phyloP scores from a whole-genome alignment of 2,113 vertebrate species.

The Dolichallabes microphthalmus region DNA sequence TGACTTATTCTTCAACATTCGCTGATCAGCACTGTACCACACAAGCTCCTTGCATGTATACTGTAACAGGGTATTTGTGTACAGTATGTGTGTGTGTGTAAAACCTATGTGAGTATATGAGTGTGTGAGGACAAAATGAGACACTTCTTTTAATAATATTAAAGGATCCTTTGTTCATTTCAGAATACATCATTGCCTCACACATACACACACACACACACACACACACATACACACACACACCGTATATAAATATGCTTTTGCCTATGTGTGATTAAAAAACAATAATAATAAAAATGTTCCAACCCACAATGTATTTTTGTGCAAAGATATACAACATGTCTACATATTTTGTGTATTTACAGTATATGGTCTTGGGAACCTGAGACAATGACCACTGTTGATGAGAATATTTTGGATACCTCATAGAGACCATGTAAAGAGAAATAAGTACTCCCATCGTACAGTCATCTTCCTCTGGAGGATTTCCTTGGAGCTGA shows the following conservation, averaged over 20 bases:
- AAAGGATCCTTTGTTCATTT: too few species aligned
- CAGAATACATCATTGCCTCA: too few species aligned
- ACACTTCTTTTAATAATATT: too few species aligned
- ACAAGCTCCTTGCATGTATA: slow-evolving; percentile 24
- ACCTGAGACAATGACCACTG: neutral
- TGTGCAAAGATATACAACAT: neutral
- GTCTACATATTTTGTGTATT: neutral
- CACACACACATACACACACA: too few species aligned
- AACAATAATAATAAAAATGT: too few species aligned
- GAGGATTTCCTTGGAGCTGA: neutral
- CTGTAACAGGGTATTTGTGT: slow-evolving; percentile 29
- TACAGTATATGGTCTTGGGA: neutral
- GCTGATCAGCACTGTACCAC: slow-evolving; percentile 44
- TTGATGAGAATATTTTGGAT: neutral
- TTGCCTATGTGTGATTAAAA: too few species aligned
- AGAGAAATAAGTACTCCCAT: neutral
- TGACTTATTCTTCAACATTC: slow-evolving; percentile 59
- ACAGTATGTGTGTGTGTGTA: slow-evolving; percentile 1
- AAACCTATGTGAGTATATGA: neutral
- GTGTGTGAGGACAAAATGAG: neutral
- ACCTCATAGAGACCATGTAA: neutral
- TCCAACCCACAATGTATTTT: neutral
- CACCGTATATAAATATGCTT: too few species aligned
- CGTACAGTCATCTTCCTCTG: neutral
- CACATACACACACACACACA: too few species aligned